Evolutionary conservation across 1,140 invertebrate species (phyloP).

Genomic region (Palaemon carinicauda): DNA sequence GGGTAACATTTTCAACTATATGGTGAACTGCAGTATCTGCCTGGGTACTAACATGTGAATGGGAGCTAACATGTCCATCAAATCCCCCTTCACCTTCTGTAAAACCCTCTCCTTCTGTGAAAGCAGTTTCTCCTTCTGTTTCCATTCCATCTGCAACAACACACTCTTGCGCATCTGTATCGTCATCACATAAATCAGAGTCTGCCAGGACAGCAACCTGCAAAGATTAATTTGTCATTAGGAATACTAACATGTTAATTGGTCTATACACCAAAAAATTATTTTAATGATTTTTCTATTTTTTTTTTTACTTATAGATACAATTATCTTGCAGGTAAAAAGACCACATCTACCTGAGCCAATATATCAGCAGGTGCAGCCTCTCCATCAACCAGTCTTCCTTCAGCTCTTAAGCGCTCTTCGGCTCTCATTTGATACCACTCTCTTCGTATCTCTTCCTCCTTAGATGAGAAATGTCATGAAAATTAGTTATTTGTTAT

Average conservation of each 20-base stretch:
- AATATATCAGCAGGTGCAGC: conserved; percentile 51
- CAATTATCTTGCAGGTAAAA: neutral
- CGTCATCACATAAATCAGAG: conserved; percentile 56
- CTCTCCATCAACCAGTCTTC: conserved; percentile 40
- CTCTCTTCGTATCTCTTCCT: conserved; percentile 56
- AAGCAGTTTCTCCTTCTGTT: conserved; percentile 51
- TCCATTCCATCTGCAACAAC: conserved; percentile 37
- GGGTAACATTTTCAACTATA: conserved; percentile 52
- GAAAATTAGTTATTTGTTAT: neutral
- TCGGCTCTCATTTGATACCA: conserved; percentile 58
- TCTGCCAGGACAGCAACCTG: conserved; percentile 58
- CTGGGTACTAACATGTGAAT: conserved; percentile 2
- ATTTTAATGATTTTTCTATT: neutral
- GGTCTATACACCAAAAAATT: neutral
- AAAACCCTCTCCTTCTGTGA: conserved; percentile 49
- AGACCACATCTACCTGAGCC: conserved; percentile 39
- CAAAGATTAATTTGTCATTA: neutral
- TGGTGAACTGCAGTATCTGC: conserved; percentile 53
- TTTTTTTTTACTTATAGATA: neutral
- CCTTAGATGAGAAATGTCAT: conserved; percentile 20
- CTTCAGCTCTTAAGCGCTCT: conserved; percentile 50
- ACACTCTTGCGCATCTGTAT: conserved; percentile 53
- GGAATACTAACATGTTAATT: neutral
- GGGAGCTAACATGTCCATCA: conserved; percentile 47
- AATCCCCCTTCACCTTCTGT: conserved; percentile 46